Base-by-base conservation (phyloP, 2,113 vertebrate species). In the Chlorodrepanis virens region DNA sequence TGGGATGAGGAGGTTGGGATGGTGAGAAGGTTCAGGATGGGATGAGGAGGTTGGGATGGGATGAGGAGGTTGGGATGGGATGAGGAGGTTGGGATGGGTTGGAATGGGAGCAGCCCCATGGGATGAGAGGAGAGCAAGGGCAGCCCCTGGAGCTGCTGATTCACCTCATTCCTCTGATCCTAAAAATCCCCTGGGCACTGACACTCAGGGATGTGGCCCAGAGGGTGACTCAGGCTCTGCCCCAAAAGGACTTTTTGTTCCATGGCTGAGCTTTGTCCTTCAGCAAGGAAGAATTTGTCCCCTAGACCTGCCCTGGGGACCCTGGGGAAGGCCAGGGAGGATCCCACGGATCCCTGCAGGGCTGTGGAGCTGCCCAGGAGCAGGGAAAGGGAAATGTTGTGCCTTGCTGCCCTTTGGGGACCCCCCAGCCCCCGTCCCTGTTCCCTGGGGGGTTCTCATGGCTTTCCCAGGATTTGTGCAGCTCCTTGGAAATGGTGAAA, bases 271-370 rank as follows among this genome's bases (percentile, higher is more conserved):
- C 4, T 33, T 39, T 24, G 86, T 17, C 23, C 24, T 56, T 18
- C 35, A 5, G 35, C 0, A 5, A 18, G 25, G 37, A 27, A 10
- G 71, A 13, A 11, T 14, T 4, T 0, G 2, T 21, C 12, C 19
- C 2, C 3, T 25, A 11, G 14, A 1, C 10, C 9, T 7, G 33
- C 27, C 13, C 8, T 44, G 70, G 77, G 56, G 40, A 6, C 12
- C 24, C 1, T 5, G 12, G 22, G 19, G 33, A 76, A 25, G 14
- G 4, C 10, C 16, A 2, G 9, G 11, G 15, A 5, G 28, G 6
- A 78, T 39, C 64, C 22, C 24, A 1, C 1, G 1, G 37, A 12
- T 12, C 42, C 35, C 15, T 42, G 49, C 13, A 1, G 76, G 83
- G 60, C 6, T 53, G 28, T 22, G 22, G 31, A 28, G 24, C 15